Base-by-base conservation (phyloP, 2,888 invertebrate species). In the Ennomos erosarius region DNA sequence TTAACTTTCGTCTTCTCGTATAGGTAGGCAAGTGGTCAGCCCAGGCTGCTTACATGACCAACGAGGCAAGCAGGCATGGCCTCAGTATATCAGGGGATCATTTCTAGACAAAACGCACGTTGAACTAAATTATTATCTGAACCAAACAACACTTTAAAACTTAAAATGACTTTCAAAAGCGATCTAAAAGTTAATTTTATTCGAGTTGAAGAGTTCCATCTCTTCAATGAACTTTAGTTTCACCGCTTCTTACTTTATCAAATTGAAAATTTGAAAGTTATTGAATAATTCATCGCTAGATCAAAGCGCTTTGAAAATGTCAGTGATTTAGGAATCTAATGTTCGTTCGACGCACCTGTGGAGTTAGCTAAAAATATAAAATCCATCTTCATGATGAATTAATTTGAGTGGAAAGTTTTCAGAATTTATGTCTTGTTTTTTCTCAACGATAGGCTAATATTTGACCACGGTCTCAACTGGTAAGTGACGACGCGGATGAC, bases 211-310 rank as follows among this genome's bases (percentile, higher is more conserved):
- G 46, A 50, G 42, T 37, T 37, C 46, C 37, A 40, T 47, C 13
- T 51, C 48, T 16, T 38, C 47, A 47, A 51, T 38, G 51, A 43
- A 43, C 42, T 43, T 48, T 11, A 26, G 39, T 26, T 38, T 33
- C 46, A 44, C 35, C 42, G n/a, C 26, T 35, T 34, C 40, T 49
- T 26, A 46, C 50, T 40, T 59, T 59, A 53, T 59, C 46, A 59
- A 46, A 54, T 49, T 59, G 59, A 40, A 59, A 54, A 59, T 59
- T 48, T 43, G 37, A 26, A 44, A 45, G 47, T 54, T 37, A 45
- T 42, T 59, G 59, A 54, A 54, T 59, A 40, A 59, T 59, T 59
- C 59, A 59, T 40, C n/a, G 38, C 44, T 26, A 51, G 55, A 51
- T 57, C 52, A 52, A 58, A 48, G 52, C 8, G 43, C 11, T 48